Base-by-base conservation (phyloP, 2,888 invertebrate species). In the Mythimna lalbum region DNA sequence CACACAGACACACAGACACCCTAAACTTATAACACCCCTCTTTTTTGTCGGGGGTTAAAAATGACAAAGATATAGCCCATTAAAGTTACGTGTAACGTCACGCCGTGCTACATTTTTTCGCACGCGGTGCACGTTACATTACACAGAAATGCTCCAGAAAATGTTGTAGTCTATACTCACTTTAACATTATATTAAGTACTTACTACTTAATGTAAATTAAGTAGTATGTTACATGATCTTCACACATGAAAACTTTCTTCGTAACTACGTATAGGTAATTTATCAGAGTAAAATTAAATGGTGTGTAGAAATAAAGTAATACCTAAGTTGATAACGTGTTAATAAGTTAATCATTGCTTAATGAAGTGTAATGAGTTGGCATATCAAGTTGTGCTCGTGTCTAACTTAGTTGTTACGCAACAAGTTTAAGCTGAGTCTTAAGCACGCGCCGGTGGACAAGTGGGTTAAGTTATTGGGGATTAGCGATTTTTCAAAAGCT, bases 291-390 rank as follows among this genome's bases (percentile, higher is more conserved):
- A 73, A 69, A 6, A 69, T 36, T 21, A 47, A 76, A 73, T 62
- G 73, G 62, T 36, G 83, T 63, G 71, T 27, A 55, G 12, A 23
- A 77, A 69, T 68, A 72, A 71, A 69, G 55, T 57, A 27, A 43
- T 64, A 56, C 2, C 17, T 17, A 63, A 59, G 62, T 72, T 31
- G 1, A 27, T 67, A 69, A 70, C 66, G 72, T 64, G 77, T 70
- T 69, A 63, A 57, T 73, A 83, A 80, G 72, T 84, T 76, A 76
- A 74, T 88, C 76, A 90, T 88, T 89, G 88, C 73, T 86, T 90
- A 91, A 91, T 91, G 90, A 90, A 87, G 82, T 87, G 87, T 84
- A 87, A 86, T 85, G 75, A 87, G 76, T 83, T 84, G 70, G 78
- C 72, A 76, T 85, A 76, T 79, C 66, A 66, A 69, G 82, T 80